Evolutionary conservation across 1,140 invertebrate species (phyloP).

Genomic region (Aethina tumida): DNA sequence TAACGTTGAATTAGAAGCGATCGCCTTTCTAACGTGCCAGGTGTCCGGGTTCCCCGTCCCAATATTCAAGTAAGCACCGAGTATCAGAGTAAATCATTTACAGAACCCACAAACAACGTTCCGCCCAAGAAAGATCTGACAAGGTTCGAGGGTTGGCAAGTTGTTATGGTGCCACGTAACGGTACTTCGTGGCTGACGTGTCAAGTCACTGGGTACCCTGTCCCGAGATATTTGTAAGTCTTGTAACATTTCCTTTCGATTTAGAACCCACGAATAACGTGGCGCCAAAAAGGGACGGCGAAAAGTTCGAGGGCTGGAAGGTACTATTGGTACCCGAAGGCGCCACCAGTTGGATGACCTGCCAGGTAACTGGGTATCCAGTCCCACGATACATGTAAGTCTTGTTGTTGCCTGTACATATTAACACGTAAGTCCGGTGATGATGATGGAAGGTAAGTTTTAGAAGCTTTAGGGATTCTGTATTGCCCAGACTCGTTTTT

Average conservation of each 20-base stretch:
- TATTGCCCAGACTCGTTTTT: conserved; percentile 9
- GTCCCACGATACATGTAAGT: conserved; percentile 57
- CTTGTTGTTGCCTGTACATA: conserved; percentile 1
- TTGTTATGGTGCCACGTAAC: conserved; percentile 48
- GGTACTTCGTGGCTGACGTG: conserved; percentile 52
- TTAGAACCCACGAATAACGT: conserved; percentile 42
- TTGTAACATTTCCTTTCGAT: conserved; percentile 11
- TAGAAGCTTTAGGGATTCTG: conserved; percentile 18
- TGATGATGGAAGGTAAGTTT: conserved; percentile 9
- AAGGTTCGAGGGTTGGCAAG: conserved; percentile 56
- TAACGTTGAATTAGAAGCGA: conserved; percentile 43
- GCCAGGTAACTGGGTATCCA: conserved; percentile 57
- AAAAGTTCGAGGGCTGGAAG: conserved; percentile 57
- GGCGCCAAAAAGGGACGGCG: conserved; percentile 48
- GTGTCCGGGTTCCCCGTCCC: conserved; percentile 57
- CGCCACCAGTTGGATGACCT: conserved; percentile 49
- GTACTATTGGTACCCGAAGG: conserved; percentile 50
- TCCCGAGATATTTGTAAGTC: conserved; percentile 54
- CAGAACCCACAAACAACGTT: conserved; percentile 43
- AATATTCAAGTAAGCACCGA: conserved; percentile 48
- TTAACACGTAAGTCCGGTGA: neutral
- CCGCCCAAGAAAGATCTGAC: conserved; percentile 51
- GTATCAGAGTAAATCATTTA: conserved; percentile 7
- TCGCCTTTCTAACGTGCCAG: conserved; percentile 54
- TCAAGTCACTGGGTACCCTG: conserved; percentile 56